Base-by-base conservation (phyloP, 2,113 vertebrate genomes). In the Oostethus manadensis region DNA sequence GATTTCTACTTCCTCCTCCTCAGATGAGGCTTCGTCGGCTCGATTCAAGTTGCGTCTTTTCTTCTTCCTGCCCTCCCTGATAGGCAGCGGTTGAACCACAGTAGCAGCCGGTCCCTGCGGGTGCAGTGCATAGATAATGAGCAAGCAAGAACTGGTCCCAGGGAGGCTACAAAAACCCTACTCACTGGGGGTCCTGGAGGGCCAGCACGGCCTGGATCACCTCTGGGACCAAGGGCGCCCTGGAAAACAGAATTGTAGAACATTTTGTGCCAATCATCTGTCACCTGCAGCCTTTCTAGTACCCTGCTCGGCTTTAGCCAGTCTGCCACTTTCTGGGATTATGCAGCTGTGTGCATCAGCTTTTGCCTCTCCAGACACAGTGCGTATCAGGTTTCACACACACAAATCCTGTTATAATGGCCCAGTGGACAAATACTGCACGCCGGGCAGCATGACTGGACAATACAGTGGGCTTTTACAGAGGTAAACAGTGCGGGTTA, bases 151-250 rank as follows among this genome's bases (percentile, higher is more conserved):
- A 51, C 10, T 20, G 8, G 21, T 49, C 23, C 51, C 49, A 38
- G 53, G 44, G 47, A 17, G 35, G 35, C 18, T 45, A 53, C 51
- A 23, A 35, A 58, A 20, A 54, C 23, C 6, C 35, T 59, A 88
- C 92, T 91, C 70, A 94, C 93, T 13, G 90, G 89, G 8, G 81
- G 85, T 2, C 93, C 93, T 0, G 92, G 92, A 4, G 82, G 81
- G 0, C 93, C 93, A 1, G 87, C 80, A 9, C 53, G 79, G 10
- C 93, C 93, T 1, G 67, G 29, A 76, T 94, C 93, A 56, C 93
- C 93, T 77, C 71, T 87, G 35, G 88, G 83, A 43, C 93, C 93
- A 13, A 86, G 21, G 8, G 70, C 48, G 40, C 93, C 93, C 93
- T 94, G 69, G 8, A 40, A 70, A 60, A 67, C 48, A 54, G 35